Evolutionary conservation across 2,113 vertebrate species (phyloP).

Genomic region (Prionailurus bengalensis): DNA sequence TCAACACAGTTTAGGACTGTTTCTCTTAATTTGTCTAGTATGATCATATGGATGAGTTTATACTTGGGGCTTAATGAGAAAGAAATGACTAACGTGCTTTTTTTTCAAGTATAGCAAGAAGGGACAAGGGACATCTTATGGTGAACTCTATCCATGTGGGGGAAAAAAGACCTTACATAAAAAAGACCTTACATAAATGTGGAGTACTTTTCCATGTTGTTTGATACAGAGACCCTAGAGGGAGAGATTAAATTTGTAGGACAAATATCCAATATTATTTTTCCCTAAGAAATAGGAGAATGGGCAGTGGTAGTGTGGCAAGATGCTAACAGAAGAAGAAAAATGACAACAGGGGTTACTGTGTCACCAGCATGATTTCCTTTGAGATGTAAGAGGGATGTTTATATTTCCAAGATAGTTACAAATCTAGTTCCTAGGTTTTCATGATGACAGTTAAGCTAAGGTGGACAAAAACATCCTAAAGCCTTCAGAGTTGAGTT

Average conservation of each 20-base stretch:
- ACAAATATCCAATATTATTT: not conserved
- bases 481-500: not conserved
- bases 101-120: not conserved
- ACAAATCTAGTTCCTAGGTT: not conserved
- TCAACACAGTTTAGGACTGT: not conserved
- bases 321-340: not conserved
- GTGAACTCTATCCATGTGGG: not conserved
- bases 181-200: not conserved
- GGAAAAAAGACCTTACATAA: not conserved
- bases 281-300: not conserved
- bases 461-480: not conserved
- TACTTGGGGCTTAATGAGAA: not conserved
- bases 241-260: not conserved
- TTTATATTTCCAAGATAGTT: not conserved
- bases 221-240: not conserved
- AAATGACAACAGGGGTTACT: not conserved
- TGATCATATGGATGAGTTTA: not conserved
- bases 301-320: not conserved
- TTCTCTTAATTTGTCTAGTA: not conserved
- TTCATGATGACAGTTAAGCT: not conserved
- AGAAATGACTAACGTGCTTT: not conserved
- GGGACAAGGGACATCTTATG: not conserved
- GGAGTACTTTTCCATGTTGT: not conserved
- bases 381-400: not conserved
- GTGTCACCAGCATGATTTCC: not conserved